phyloP scores from a whole-genome alignment of 2,113 vertebrate species.

The Melanocharis versteri region DNA sequence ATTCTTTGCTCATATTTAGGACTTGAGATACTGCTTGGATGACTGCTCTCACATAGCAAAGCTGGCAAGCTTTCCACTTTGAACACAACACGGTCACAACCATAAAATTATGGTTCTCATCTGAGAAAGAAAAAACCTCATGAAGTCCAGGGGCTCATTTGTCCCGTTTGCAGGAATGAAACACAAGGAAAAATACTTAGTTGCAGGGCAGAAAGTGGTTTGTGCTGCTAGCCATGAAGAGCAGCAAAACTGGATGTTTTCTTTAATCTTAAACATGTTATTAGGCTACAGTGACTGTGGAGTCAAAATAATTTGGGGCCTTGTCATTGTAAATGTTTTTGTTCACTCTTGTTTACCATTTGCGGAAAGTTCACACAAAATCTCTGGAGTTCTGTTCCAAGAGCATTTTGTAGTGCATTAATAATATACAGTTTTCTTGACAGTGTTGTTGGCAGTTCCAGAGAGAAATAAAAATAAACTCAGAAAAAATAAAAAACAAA shows the following conservation, averaged over 20 bases:
- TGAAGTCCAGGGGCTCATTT: neutral
- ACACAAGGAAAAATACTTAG: neutral
- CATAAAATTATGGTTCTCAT: neutral
- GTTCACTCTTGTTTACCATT: neutral
- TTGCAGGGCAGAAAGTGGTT: neutral
- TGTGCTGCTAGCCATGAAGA: neutral
- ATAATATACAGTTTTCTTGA: neutral
- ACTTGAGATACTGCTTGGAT: neutral
- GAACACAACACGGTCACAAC: neutral
- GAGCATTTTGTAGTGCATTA: neutral
- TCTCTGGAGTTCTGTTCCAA: neutral
- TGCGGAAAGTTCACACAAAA: neutral
- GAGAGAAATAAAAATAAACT: slow-evolving; percentile 1
- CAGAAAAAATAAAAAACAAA: neutral
- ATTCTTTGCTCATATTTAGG: neutral
- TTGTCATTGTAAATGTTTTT: neutral
- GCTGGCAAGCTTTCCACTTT: neutral
- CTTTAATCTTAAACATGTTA: neutral
- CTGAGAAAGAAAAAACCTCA: neutral
- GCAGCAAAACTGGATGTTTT: neutral
- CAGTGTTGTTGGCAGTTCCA: neutral
- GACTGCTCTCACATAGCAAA: neutral
- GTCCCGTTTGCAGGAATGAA: neutral
- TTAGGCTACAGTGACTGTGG: neutral
- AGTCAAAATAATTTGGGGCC: neutral